phyloP scores from a whole-genome alignment of 2,888 invertebrate genomes.

The Meiosimyza platycephala region DNA sequence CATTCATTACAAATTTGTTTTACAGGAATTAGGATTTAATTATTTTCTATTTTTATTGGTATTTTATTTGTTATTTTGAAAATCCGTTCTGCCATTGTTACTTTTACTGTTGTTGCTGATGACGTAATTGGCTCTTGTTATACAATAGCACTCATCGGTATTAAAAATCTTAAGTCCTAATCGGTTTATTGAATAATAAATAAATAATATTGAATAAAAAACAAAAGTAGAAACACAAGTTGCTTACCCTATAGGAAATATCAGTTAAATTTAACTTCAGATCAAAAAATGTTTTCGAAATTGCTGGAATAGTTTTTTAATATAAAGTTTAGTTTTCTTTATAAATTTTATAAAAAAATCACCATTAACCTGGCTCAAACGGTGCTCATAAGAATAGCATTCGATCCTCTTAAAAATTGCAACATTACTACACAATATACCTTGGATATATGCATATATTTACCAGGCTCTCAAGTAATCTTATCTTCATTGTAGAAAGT shows the following conservation, averaged over 20 bases:
- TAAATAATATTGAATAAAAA: conserved; percentile 12
- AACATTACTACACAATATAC: not conserved
- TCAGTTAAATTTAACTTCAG: no score
- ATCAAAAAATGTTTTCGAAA: no score
- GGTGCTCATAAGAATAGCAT: not conserved
- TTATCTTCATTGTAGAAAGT: no score
- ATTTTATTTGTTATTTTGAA: conserved; percentile 6
- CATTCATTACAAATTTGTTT: conserved; percentile 30
- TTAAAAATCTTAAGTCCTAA: conserved; percentile 42
- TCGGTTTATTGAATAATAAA: conserved; percentile 43
- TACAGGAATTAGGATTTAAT: conserved; percentile 18
- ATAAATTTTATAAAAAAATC: no score
- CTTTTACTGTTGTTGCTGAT: not conserved
- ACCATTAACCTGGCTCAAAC: no score
- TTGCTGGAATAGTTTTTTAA: no score
- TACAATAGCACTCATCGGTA: conserved; percentile 21
- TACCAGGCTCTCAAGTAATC: no score
- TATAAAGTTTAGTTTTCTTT: no score
- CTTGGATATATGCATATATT: not conserved
- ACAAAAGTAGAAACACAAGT: no score
- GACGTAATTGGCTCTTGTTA: conserved; percentile 14
- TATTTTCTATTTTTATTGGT: conserved; percentile 17
- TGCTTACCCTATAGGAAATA: no score
- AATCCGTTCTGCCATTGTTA: not conserved
- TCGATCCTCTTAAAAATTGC: not conserved